These are phyloP conservation scores for Austrofundulus limnaeus DNA, from an alignment of 2,113 vertebrate genomes.

Conservation along the genomic window DNA sequence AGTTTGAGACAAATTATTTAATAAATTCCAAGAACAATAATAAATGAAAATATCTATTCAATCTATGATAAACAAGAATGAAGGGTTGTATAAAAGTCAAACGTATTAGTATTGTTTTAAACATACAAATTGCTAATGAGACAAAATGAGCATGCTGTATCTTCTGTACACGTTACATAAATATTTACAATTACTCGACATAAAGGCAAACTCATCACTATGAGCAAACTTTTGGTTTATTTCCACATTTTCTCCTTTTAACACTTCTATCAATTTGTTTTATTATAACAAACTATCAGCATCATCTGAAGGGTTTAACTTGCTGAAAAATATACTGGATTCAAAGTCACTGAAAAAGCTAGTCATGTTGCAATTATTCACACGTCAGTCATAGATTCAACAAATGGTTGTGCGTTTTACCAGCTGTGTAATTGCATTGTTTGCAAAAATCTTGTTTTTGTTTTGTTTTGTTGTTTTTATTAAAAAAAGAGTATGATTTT, in stretches of 20 bases:
- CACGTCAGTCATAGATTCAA: not conserved
- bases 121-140: constrained; percentile 29
- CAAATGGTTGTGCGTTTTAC: no score
- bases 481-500: not conserved
- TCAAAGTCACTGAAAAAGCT: not conserved
- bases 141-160: constrained; percentile 55
- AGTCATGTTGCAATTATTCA: not conserved
- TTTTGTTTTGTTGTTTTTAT: no score
- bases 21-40: constrained; percentile 52
- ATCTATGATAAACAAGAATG: constrained; percentile 42
- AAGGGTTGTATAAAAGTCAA: constrained; percentile 73
- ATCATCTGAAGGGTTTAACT: not conserved
- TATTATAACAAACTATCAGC: not conserved
- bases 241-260: not conserved
- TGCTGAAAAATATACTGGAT: not conserved
- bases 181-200: constrained; percentile 82
- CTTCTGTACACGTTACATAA: constrained; percentile 75
- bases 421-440: no score
- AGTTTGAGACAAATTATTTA: constrained; percentile 64
- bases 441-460: no score
- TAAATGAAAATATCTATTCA: constrained; percentile 31
- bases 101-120: constrained; percentile 45
- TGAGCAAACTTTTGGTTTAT: not conserved
- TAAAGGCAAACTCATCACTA: constrained; percentile 63
- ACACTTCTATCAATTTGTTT: not conserved